Percentiles rank a stretch among this genome's conserved stretches.
Conservation (phyloP, 2,888 invertebrate species). For the Sympetrum striolatum region DNA sequence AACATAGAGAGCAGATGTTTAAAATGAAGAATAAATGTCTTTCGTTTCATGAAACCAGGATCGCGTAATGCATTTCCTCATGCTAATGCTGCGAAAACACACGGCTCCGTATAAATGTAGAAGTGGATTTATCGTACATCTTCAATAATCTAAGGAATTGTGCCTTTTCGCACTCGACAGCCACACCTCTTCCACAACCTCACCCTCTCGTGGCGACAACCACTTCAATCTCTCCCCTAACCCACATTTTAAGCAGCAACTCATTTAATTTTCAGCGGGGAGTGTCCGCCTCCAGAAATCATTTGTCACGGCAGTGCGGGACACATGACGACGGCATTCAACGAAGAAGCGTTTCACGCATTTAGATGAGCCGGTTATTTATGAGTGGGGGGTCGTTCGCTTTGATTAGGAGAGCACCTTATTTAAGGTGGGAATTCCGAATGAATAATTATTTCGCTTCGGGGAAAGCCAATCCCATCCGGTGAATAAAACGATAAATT, state of each 20-base stretch:
- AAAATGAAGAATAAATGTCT: too few species aligned
- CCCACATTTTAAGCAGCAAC: not conserved
- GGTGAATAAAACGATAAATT: not conserved
- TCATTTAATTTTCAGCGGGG: not conserved
- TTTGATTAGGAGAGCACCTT: constrained; percentile 12
- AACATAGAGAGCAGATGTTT: too few species aligned
- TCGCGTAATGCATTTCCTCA: too few species aligned
- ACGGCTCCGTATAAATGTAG: too few species aligned
- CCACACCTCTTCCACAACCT: not conserved
- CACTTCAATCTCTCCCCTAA: not conserved
- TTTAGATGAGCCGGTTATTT: constrained; percentile 6
- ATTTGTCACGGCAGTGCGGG: not conserved
- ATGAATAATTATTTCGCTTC: constrained; percentile 2
- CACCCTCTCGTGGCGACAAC: not conserved
- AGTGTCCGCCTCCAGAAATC: not conserved
- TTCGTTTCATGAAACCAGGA: too few species aligned
- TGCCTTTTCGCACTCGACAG: too few species aligned
- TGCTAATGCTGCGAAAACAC: too few species aligned
- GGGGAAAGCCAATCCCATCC: not conserved
- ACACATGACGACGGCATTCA: not conserved
- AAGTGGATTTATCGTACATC: not conserved
- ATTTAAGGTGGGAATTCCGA: not conserved
- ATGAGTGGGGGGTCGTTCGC: not conserved
- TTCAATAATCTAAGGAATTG: not conserved
- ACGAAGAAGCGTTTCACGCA: not conserved